phyloP scores from a whole-genome alignment of 2,113 vertebrate genomes.

The Phaethon lepturus region DNA sequence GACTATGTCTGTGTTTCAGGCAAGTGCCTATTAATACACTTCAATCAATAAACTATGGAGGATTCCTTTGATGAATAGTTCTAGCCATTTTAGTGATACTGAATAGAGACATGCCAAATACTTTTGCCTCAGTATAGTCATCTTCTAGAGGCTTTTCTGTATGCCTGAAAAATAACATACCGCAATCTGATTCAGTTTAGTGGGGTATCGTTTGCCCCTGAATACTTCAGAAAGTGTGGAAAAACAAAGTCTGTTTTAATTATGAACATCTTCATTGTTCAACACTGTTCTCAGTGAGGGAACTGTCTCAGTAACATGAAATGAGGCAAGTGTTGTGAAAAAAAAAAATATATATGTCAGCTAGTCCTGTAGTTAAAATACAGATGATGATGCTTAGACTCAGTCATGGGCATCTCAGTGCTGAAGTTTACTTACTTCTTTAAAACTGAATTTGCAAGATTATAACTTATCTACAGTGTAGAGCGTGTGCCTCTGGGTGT shows the following conservation, averaged over 20 bases:
- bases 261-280: neutral
- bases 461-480: neutral
- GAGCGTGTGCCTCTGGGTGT: neutral
- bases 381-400: neutral
- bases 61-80: neutral
- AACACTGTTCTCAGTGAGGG: neutral
- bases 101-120: neutral
- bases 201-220: neutral
- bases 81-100: neutral
- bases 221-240: neutral
- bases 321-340: neutral
- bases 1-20: neutral
- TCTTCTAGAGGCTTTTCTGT: neutral
- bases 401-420: neutral
- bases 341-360: neutral
- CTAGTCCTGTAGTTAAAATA: neutral
- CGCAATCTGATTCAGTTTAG: neutral
- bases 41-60: slow-evolving; percentile 8
- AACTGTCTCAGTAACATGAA: neutral
- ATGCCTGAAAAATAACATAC: neutral
- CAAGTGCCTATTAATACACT: slow-evolving; percentile 32
- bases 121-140: neutral
- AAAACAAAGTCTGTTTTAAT: neutral
- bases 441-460: neutral
- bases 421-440: neutral